A percentile compares a stretch with the other conserved stretches of the same genome.
These are phyloP conservation scores for Anhinga anhinga DNA, from an alignment of 2,113 vertebrate species.

Conservation along the genomic window DNA sequence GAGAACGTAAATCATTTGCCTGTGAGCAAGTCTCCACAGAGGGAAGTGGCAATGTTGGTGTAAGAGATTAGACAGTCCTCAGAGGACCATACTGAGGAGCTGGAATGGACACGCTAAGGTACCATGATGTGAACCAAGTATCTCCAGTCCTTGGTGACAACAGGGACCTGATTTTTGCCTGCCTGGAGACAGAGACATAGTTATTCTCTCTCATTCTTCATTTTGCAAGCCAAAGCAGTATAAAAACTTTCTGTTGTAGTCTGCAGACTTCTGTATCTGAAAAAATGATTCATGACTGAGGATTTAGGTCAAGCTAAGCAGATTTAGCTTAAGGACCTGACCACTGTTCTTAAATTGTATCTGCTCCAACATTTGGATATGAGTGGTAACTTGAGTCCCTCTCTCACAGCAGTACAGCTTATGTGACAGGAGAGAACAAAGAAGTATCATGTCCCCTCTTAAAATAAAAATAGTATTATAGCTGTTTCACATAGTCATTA, in stretches of 20 bases:
- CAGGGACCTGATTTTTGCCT: background rate
- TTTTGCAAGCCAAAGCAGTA: background rate
- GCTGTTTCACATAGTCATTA: background rate
- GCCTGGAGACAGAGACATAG: background rate
- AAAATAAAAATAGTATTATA: background rate
- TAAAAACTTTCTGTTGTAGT: background rate
- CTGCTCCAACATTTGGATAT: background rate
- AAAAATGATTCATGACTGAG: background rate
- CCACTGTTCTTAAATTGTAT: background rate
- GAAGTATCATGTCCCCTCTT: background rate
- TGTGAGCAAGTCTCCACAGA: background rate
- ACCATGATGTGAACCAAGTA: background rate
- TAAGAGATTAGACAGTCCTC: background rate
- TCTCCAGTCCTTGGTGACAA: background rate
- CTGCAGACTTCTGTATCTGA: background rate
- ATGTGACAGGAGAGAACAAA: background rate
- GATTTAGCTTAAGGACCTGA: background rate
- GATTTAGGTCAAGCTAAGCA: slow-evolving; percentile 13
- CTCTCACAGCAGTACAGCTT: background rate
- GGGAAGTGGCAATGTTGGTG: background rate
- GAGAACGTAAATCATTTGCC: background rate
- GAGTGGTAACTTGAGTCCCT: background rate
- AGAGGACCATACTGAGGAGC: background rate
- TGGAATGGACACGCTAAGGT: background rate
- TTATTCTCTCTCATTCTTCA: background rate